Base-by-base conservation (phyloP, 2,797 vertebrate species). In the Salmo trutta region DNA sequence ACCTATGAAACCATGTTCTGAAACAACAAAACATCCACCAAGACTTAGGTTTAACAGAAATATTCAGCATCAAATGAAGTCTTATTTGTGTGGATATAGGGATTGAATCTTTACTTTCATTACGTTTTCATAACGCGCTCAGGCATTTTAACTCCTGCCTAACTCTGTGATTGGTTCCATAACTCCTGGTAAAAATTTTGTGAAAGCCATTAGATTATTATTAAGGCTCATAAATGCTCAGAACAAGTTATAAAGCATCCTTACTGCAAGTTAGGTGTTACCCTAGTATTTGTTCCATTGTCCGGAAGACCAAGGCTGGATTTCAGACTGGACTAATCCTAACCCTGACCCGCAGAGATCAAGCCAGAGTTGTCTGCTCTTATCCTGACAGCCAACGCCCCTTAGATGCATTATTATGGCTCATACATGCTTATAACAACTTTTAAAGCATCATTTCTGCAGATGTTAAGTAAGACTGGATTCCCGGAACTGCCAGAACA, bases 1-100 rank as follows among this genome's bases (percentile, higher is more conserved):
- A 10, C 98, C 98, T 0, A 97, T 82, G 0, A 99, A 99, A 1
- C 98, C 97, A 0, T 96, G 93, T 1, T 94, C 98, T 99, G 92
- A 56, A 21, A 12, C 10, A 10, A 12, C 41, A 12, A 47, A 47
- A 70, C 31, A 71, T 53, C 5, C 64, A 27, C 64, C 24, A 65
- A 65, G 64, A n/a, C 2, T 33, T 33, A 21, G 14, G 24, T 24
- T n/a, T 24, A 65, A 65, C 64, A 65, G 24, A 33, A 33, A 59
- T 2, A 73, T 31, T 56, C 72, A 15, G 29, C 1, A n/a, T 4
- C 17, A 19, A 19, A 56, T 14, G 2, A 5, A 6, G 10, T 12
- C 52, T 53, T 16, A 12, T 16, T 7, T 59, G 56, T n/a, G 56
- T 2, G 33, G 33, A 33, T 31, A 33, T 33, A 33, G 33, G 33